Conservation (phyloP, 2,113 vertebrate species). For the Caloenas nicobarica region DNA sequence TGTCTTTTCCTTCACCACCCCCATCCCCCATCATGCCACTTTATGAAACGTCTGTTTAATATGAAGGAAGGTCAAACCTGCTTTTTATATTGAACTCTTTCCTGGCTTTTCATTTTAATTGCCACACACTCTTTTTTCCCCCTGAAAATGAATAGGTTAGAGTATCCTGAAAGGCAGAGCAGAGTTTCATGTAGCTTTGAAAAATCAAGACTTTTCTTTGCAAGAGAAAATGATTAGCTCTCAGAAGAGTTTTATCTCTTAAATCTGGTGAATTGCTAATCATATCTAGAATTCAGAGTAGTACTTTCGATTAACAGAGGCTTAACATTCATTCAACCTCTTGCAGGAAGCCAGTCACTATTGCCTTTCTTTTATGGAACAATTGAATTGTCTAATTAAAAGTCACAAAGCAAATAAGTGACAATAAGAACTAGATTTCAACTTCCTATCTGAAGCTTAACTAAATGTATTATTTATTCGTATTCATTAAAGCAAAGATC, state of each 20-base stretch:
- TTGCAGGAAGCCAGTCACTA: background rate
- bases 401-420: background rate
- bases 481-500: background rate
- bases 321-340: background rate
- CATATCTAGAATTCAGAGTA: background rate
- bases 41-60: background rate
- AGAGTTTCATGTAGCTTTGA: background rate
- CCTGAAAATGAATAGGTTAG: background rate
- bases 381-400: background rate
- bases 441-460: background rate
- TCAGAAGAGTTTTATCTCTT: background rate
- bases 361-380: background rate
- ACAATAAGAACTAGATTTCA: background rate
- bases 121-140: background rate
- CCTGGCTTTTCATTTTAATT: background rate
- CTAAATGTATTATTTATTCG: background rate
- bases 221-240: background rate
- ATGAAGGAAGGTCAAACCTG: background rate
- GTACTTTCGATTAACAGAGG: constrained; percentile 12
- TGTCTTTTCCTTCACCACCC: background rate
- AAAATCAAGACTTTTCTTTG: constrained; percentile 2
- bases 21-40: background rate
- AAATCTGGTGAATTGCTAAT: background rate
- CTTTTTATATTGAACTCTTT: background rate
- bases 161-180: background rate